These are phyloP conservation scores for Phrynocephalus guinanensis DNA, from an alignment of 2,797 vertebrate species.

Conservation along the genomic window DNA sequence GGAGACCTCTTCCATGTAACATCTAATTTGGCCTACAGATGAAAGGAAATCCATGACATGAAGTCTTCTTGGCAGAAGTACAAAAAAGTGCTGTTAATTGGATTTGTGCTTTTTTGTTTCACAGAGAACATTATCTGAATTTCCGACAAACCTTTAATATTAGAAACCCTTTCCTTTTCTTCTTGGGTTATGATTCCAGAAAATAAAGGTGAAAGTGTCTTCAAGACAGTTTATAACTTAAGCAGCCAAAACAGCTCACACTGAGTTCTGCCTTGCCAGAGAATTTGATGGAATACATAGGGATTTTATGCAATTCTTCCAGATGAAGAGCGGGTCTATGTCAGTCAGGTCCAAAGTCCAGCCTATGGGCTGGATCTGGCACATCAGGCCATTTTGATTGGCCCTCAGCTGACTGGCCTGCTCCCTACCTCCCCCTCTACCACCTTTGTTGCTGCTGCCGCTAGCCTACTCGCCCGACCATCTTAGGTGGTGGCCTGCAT, in stretches of 20 bases:
- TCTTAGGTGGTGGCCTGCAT: no score
- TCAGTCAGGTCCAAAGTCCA: no score
- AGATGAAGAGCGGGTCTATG: neutral
- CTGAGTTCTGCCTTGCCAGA: neutral
- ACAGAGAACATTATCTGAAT: constrained; percentile 69
- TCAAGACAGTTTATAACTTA: neutral
- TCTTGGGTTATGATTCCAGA: neutral
- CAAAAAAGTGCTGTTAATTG: constrained; percentile 69
- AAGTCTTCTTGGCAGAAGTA: constrained; percentile 59
- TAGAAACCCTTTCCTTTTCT: constrained; percentile 1
- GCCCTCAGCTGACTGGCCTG: no score
- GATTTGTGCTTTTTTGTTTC: constrained; percentile 71
- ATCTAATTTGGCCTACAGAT: constrained; percentile 59
- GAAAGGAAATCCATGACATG: constrained; percentile 66
- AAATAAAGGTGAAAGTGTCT: neutral
- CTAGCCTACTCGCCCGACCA: no score
- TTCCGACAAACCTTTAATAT: constrained; percentile 48
- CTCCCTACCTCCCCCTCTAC: no score
- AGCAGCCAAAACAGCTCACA: neutral
- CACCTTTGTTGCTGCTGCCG: no score
- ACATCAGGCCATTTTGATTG: no score
- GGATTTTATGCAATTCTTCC: neutral
- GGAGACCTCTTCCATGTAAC: neutral
- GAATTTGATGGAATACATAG: neutral
- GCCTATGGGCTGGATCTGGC: no score